A percentile compares a stretch with the other conserved stretches of the same genome.
These are phyloP conservation scores for Melanostoma scalare DNA, from an alignment of 2,888 invertebrate genomes.

Conservation along the genomic window DNA sequence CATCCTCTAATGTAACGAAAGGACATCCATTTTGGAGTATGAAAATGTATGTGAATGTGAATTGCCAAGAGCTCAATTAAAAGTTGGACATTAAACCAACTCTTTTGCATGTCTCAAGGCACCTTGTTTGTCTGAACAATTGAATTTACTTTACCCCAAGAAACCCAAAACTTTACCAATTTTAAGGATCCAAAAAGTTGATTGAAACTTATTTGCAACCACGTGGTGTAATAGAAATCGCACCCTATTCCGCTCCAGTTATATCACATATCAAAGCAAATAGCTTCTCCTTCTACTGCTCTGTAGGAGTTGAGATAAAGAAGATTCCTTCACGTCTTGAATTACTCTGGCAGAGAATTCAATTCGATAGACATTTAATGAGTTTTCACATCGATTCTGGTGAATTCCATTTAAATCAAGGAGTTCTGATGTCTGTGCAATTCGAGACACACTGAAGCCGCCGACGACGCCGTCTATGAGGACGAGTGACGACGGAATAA, in stretches of 20 bases:
- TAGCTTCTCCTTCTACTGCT: slow-evolving; percentile 7
- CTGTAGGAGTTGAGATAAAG: not conserved
- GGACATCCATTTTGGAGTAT: no score
- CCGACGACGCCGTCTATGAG: slow-evolving; percentile 13
- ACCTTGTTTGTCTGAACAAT: slow-evolving; percentile 36
- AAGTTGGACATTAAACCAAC: slow-evolving; percentile 32
- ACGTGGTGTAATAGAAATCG: slow-evolving; percentile 30
- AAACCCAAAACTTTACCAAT: slow-evolving; percentile 64
- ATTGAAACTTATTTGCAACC: slow-evolving; percentile 49
- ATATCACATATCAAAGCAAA: slow-evolving; percentile 48
- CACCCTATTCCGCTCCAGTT: not conserved
- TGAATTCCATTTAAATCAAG: slow-evolving; percentile 49
- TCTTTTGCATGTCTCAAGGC: slow-evolving; percentile 23
- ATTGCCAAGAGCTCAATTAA: not conserved
- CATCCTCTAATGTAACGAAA: no score
- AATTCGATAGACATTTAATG: slow-evolving; percentile 61
- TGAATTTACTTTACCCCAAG: slow-evolving; percentile 51
- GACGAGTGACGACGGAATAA: not conserved
- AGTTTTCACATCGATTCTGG: slow-evolving; percentile 60
- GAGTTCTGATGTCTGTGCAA: not conserved
- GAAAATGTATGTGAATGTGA: not conserved
- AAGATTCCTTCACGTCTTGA: slow-evolving; percentile 35
- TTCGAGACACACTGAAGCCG: slow-evolving; percentile 23
- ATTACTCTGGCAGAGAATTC: slow-evolving; percentile 32
- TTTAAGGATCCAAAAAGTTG: slow-evolving; percentile 57